Evolutionary conservation across 2,888 invertebrate species (phyloP).

Genomic region (Halictus ligatus): DNA sequence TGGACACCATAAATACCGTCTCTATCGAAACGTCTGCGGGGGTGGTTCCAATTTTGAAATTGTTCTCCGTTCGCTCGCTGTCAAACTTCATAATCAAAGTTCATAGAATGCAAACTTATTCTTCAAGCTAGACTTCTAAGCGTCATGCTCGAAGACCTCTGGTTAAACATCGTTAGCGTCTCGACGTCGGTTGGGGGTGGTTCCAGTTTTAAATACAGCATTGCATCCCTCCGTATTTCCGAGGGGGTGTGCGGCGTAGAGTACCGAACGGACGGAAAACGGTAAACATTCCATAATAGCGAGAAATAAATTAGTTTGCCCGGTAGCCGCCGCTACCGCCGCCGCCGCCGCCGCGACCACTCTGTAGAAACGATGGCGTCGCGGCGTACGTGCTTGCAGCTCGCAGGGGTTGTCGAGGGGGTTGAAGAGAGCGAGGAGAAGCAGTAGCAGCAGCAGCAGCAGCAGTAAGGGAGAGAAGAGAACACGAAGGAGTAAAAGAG

Average conservation of each 20-base stretch:
- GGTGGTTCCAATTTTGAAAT: too few species aligned
- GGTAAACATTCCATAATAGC: slow-evolving; percentile 37
- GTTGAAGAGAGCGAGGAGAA: slow-evolving; percentile 3
- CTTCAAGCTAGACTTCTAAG: background rate
- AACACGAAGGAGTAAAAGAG: slow-evolving; percentile 1
- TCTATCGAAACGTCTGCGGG: too few species aligned
- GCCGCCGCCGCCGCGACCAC: slow-evolving; percentile 18
- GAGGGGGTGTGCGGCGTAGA: background rate
- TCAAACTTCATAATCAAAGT: background rate
- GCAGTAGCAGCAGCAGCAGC: background rate
- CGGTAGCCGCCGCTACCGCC: slow-evolving; percentile 18
- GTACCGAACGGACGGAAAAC: slow-evolving; percentile 7
- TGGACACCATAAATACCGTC: too few species aligned
- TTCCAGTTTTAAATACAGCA: slow-evolving; percentile 12
- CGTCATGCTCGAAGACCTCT: background rate
- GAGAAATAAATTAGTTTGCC: slow-evolving; percentile 48
- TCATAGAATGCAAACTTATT: background rate
- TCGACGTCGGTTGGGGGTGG: background rate
- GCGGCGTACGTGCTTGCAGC: slow-evolving; percentile 22
- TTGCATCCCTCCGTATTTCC: background rate
- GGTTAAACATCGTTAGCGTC: background rate
- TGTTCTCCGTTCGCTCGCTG: too few species aligned
- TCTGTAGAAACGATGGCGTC: slow-evolving; percentile 56
- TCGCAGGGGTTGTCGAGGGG: background rate
- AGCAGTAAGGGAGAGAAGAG: background rate